Conservation (phyloP, 2,888 invertebrate species). For the Tenthredo mesomela region DNA sequence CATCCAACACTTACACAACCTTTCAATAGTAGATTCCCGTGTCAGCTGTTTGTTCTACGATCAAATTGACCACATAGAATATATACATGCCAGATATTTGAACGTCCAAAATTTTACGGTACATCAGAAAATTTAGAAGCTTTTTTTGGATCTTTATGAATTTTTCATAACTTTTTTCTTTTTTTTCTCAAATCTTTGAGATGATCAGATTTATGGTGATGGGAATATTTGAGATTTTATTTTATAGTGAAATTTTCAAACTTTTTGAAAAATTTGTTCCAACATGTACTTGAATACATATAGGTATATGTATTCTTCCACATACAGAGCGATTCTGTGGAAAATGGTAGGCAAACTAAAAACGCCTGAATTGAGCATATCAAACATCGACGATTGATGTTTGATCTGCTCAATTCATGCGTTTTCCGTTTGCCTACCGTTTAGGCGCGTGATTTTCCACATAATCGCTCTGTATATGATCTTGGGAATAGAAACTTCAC, state of each 20-base stretch:
- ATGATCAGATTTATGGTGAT: background rate
- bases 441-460: too few species aligned
- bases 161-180: background rate
- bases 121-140: background rate
- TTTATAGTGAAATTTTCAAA: background rate
- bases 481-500: background rate
- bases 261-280: background rate
- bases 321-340: too few species aligned
- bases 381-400: too few species aligned
- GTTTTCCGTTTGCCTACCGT: too few species aligned
- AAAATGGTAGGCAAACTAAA: too few species aligned
- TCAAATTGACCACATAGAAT: background rate
- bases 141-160: background rate
- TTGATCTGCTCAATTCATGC: too few species aligned
- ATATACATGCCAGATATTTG: background rate
- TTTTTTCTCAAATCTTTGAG: background rate
- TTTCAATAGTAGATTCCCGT: conserved; percentile 34
- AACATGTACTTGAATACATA: background rate
- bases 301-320: too few species aligned
- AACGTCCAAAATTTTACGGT: background rate
- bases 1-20: conserved; percentile 13
- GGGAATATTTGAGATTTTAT: background rate
- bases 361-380: too few species aligned
- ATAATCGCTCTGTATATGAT: background rate
- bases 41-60: conserved; percentile 28